phyloP scores from a whole-genome alignment of 1,140 invertebrate genomes.

The Leptinotarsa lineolata region DNA sequence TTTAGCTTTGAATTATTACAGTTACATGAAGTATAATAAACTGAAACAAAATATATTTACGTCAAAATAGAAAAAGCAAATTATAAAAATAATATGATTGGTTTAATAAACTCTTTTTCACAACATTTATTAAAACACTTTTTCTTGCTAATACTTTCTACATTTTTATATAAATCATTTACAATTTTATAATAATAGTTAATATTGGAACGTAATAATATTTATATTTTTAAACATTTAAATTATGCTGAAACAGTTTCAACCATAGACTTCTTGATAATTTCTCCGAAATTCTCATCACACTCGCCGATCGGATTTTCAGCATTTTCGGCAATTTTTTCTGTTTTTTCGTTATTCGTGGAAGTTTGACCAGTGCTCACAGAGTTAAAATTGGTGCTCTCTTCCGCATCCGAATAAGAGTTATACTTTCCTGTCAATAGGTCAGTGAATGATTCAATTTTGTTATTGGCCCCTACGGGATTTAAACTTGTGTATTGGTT shows the following conservation, averaged over 20 bases:
- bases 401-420: slow-evolving; percentile 54
- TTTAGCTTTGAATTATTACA: no score
- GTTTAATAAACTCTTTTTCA: slow-evolving; percentile 43
- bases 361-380: slow-evolving; percentile 30
- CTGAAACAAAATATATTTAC: slow-evolving; percentile 1
- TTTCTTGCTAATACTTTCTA: slow-evolving; percentile 52
- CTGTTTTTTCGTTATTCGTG: slow-evolving; percentile 17
- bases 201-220: slow-evolving; percentile 51
- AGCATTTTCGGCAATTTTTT: slow-evolving; percentile 29
- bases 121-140: slow-evolving; percentile 58
- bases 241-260: slow-evolving; percentile 82
- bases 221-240: slow-evolving; percentile 39
- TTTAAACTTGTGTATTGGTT: slow-evolving; percentile 63
- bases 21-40: background rate
- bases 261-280: slow-evolving; percentile 91
- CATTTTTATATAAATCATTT: slow-evolving; percentile 56
- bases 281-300: slow-evolving; percentile 86
- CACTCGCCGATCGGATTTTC: slow-evolving; percentile 54
- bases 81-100: slow-evolving; percentile 37
- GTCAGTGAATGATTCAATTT: slow-evolving; percentile 73
- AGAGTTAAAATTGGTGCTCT: slow-evolving; percentile 37
- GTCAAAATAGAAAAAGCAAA: slow-evolving; percentile 29
- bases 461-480: slow-evolving; percentile 64
- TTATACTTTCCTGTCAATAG: slow-evolving; percentile 65
- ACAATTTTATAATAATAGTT: slow-evolving; percentile 48